Evolutionary conservation across 1,140 invertebrate species (phyloP).

Genomic region (Antheraea pernyi): DNA sequence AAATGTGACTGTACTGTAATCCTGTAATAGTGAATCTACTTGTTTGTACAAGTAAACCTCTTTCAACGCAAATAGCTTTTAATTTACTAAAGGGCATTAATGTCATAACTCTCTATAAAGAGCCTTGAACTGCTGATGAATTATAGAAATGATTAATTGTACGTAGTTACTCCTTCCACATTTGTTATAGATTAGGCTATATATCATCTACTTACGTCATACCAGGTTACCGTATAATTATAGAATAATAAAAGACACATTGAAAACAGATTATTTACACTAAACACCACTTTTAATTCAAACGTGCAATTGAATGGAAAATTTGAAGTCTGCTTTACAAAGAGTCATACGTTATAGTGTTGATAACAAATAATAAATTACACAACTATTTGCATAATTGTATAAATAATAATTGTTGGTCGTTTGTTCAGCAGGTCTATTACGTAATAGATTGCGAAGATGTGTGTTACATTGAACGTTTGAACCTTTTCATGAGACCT

Average conservation of each 20-base stretch:
- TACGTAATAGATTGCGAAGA: not conserved
- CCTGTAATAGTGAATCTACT: too few species aligned
- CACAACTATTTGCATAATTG: conserved; percentile 1
- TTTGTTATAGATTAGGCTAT: too few species aligned
- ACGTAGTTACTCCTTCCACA: too few species aligned
- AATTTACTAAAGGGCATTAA: too few species aligned
- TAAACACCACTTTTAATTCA: not conserved
- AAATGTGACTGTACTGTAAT: too few species aligned
- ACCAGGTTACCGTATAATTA: not conserved
- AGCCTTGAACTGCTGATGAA: too few species aligned
- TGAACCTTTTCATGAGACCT: not conserved
- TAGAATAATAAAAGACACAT: not conserved
- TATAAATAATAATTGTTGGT: conserved; percentile 1
- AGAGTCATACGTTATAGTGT: not conserved
- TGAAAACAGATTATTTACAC: not conserved
- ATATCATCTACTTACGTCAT: too few species aligned
- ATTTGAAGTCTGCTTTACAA: not conserved
- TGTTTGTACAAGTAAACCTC: too few species aligned
- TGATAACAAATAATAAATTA: conserved; percentile 4
- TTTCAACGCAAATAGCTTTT: too few species aligned
- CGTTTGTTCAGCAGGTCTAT: not conserved
- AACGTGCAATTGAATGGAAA: not conserved
- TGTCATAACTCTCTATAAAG: too few species aligned
- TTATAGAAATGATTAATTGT: too few species aligned
- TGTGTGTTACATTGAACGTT: not conserved